Evolutionary conservation across 2,113 vertebrate genomes (phyloP).

Genomic region (Triplophysa dalaica): DNA sequence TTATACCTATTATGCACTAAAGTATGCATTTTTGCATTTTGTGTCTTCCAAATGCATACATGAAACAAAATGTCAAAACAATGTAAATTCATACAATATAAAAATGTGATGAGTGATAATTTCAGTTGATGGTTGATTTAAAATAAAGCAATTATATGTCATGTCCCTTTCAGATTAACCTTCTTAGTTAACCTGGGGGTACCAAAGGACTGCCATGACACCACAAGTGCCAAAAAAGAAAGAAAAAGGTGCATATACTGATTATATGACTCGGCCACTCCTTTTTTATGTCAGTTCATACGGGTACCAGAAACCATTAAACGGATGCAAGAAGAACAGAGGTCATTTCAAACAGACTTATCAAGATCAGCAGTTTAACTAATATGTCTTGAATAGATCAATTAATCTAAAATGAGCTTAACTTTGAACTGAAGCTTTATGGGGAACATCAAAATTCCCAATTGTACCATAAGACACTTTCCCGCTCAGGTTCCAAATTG

Average conservation of each 20-base stretch:
- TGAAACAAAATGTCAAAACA: too few species aligned
- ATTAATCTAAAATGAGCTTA: constrained; percentile 43
- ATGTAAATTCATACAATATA: too few species aligned
- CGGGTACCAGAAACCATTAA: constrained; percentile 23
- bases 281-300: constrained; percentile 28
- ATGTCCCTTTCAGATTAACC: too few species aligned
- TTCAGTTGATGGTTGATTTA: background rate
- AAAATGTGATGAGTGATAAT: too few species aligned
- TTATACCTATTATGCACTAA: too few species aligned
- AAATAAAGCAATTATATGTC: background rate
- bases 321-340: constrained; percentile 25
- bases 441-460: constrained; percentile 41
- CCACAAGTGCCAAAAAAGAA: background rate
- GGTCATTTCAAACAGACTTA: constrained; percentile 43
- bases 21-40: too few species aligned
- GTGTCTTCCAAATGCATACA: too few species aligned
- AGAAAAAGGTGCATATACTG: background rate
- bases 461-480: constrained; percentile 44
- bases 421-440: constrained; percentile 41
- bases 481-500: constrained; percentile 29
- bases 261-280: constrained; percentile 8
- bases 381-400: constrained; percentile 44
- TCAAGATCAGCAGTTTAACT: constrained; percentile 42
- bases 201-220: too few species aligned
- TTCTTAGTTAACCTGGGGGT: too few species aligned